Evolutionary conservation across 1,140 invertebrate species (phyloP).

Genomic region (Neodiprion virginianus): DNA sequence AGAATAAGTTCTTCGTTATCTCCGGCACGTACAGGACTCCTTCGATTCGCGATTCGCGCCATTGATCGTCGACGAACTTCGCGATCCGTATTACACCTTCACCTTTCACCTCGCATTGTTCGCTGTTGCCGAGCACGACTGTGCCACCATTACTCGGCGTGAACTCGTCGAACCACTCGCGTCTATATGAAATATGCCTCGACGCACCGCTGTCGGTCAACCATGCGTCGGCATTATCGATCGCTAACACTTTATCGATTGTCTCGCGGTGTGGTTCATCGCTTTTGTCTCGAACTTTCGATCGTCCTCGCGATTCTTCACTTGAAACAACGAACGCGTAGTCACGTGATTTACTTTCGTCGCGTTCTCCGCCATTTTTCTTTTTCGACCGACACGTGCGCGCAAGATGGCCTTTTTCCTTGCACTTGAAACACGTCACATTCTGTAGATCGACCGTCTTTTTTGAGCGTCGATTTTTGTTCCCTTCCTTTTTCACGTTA

Average conservation of each 20-base stretch:
- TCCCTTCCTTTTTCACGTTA: neutral
- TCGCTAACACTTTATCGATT: neutral
- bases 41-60: neutral
- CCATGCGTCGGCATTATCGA: neutral
- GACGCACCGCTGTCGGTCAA: neutral
- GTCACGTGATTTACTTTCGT: slow-evolving; percentile 6
- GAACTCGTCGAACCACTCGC: neutral
- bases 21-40: slow-evolving; percentile 24
- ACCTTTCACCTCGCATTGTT: neutral
- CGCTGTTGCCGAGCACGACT: neutral
- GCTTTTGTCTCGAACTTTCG: neutral
- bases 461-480: too few species aligned
- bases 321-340: slow-evolving; percentile 8
- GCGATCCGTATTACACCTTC: slow-evolving; percentile 15
- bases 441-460: neutral
- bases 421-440: neutral
- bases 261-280: neutral
- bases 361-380: neutral
- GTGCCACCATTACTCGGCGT: neutral
- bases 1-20: slow-evolving; percentile 28
- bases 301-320: too few species aligned
- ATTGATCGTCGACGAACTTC: slow-evolving; percentile 6
- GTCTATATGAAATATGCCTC: neutral
- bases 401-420: neutral
- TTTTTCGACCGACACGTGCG: neutral